Percentiles rank a stretch among this genome's conserved stretches.
phyloP scores from a whole-genome alignment of 1,140 invertebrate species.

The Aethina tumida region DNA sequence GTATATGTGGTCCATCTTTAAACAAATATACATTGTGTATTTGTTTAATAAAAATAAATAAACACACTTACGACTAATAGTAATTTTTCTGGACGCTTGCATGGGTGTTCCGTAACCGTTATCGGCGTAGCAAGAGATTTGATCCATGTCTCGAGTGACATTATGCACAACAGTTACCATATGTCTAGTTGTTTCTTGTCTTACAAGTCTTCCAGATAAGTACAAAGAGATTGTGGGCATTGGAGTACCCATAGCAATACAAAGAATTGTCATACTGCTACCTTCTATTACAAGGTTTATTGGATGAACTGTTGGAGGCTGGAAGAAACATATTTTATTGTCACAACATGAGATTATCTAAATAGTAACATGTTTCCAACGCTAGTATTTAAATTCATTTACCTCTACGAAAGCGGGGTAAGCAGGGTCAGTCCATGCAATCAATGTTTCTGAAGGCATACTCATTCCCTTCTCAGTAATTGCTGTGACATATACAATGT shows the following conservation, averaged over 20 bases:
- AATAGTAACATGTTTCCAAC: background rate
- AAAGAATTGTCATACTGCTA: slow-evolving; percentile 71
- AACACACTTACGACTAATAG: slow-evolving; percentile 62
- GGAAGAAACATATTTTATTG: slow-evolving; percentile 22
- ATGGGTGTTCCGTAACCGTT: slow-evolving; percentile 76
- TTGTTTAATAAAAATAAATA: background rate
- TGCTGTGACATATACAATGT: slow-evolving; percentile 63
- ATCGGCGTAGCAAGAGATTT: slow-evolving; percentile 75
- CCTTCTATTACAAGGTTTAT: slow-evolving; percentile 71
- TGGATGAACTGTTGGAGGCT: slow-evolving; percentile 73
- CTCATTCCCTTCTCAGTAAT: slow-evolving; percentile 56
- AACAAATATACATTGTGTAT: background rate
- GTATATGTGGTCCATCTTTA: slow-evolving; percentile 62
- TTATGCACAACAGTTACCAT: slow-evolving; percentile 74
- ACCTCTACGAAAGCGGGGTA: slow-evolving; percentile 78
- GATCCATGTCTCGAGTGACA: slow-evolving; percentile 70
- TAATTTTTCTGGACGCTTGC: slow-evolving; percentile 64
- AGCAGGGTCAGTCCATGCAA: slow-evolving; percentile 78
- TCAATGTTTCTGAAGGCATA: slow-evolving; percentile 63
- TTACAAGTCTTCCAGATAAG: slow-evolving; percentile 60
- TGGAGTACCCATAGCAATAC: slow-evolving; percentile 70
- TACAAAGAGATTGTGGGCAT: slow-evolving; percentile 73
- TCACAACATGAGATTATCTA: background rate
- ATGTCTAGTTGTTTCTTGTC: slow-evolving; percentile 65
- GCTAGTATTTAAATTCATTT: slow-evolving; percentile 19